These are phyloP conservation scores for Tenualosa ilisha DNA, from an alignment of 2,797 vertebrate genomes.

Conservation along the genomic window DNA sequence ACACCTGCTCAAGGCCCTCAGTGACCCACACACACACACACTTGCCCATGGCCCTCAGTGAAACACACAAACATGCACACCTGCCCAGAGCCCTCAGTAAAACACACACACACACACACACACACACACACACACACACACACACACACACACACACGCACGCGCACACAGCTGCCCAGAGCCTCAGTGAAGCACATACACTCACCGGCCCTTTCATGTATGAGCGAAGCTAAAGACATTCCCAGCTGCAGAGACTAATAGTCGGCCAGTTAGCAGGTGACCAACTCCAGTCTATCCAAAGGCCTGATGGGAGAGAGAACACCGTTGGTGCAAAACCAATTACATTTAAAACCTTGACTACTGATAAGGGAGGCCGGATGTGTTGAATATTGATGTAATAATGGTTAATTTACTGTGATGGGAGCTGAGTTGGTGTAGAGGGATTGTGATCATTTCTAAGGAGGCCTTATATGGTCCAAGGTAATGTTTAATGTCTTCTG, in stretches of 20 bases:
- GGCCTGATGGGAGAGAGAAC: too few relatives aligned
- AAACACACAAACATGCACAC: neutral
- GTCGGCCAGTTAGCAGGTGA: neutral
- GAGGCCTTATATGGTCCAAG: neutral
- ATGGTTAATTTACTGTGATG: neutral
- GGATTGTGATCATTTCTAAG: neutral
- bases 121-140: neutral
- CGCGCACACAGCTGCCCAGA: neutral
- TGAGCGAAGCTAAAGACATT: neutral
- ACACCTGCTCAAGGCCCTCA: neutral
- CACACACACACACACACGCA: neutral
- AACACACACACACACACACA: neutral
- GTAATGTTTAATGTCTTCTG: neutral
- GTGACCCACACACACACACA: neutral
- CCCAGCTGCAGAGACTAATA: neutral
- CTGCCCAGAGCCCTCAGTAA: neutral
- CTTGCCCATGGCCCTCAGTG: neutral
- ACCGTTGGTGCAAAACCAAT: too few relatives aligned
- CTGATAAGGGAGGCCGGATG: too few relatives aligned
- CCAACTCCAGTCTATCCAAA: neutral
- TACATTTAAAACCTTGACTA: too few relatives aligned
- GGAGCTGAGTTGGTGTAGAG: neutral
- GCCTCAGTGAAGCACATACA: too few relatives aligned
- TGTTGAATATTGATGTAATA: neutral
- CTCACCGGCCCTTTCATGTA: neutral